Evolutionary conservation across 2,113 vertebrate species (phyloP), one percentile per base, ranked within the genome.

Genomic region (Phycodurus eques): DNA sequence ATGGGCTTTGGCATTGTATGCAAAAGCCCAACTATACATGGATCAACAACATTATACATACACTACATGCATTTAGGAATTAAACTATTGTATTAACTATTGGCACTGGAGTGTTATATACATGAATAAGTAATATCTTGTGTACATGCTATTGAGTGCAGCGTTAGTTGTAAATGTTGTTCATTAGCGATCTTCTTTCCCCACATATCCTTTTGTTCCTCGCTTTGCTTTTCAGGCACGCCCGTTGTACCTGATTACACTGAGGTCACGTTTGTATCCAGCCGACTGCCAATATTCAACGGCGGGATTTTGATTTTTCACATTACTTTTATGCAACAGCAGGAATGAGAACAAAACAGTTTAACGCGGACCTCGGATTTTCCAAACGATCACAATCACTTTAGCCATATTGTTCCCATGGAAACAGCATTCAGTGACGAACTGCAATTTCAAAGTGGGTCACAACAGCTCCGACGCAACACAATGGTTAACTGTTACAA

Each of bases 121-220:
- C 14, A 61, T 61, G 6, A 61, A 61, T 35, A 35, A 61, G 6
- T 61, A 35, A 61, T 15, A 61, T 61, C 14, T 61, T 19, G 56
- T 35, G 14, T 8, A 17, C 59, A 61, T 6, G 57, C 57, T 33
- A 33, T 39, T 61, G 59, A 35, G 15, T 35, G 31, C 31, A 15
- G 8, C 31, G 33, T 35, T 61, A 17, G 15, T 61, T 61, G 49
- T 33, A 35, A 85, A 86, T 82, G 64, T 79, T 80, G 77, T 77
- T 86, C 73, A 82, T 87, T 80, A 84, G 71, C 76, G 78, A 44
- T 15, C n/a, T 4, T 75, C 66, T 80, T 75, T 67, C 74, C 62
- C 44, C 80, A 83, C 64, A 68, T 46, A 46, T 75, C 61, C 67
- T 67, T 70, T 47, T 77, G 77, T 73, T 76, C 77, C 22, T 60